These are phyloP conservation scores for Naja naja DNA, from an alignment of 2,113 vertebrate species.

Conservation along the genomic window DNA sequence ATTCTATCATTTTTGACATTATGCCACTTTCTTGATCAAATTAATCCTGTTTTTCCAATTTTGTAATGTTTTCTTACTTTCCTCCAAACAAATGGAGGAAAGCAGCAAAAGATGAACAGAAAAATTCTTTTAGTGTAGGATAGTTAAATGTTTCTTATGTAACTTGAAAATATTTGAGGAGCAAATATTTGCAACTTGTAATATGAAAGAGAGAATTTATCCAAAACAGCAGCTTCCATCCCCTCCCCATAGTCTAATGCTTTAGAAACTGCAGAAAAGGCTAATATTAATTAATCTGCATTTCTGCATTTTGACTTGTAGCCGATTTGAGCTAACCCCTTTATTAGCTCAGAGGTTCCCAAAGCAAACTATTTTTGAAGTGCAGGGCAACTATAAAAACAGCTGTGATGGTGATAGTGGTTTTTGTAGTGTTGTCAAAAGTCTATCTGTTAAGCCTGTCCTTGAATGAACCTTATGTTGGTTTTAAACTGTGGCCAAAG, in stretches of 20 bases:
- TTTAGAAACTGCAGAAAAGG: not conserved
- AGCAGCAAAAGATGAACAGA: constrained; percentile 6
- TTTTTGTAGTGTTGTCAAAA: not conserved
- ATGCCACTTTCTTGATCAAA: not conserved
- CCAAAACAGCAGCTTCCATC: not conserved
- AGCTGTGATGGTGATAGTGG: not conserved
- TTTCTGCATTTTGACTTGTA: not conserved
- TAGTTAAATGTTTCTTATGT: constrained; percentile 5
- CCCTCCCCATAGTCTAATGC: not conserved
- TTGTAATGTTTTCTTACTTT: constrained; percentile 5
- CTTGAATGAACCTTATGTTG: not conserved
- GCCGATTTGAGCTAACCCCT: not conserved
- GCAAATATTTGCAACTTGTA: not conserved
- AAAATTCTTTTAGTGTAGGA: not conserved
- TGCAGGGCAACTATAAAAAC: not conserved
- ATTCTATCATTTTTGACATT: constrained; percentile 34
- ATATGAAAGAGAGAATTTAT: not conserved
- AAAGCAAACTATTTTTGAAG: not conserved
- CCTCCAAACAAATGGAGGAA: not conserved
- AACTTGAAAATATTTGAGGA: not conserved
- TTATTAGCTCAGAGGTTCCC: not conserved
- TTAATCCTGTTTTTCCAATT: not conserved
- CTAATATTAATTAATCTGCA: not conserved
- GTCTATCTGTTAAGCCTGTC: no score
- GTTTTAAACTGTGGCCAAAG: not conserved